phyloP scores from a whole-genome alignment of 2,888 invertebrate species.

The Bruchidius siliquastri region DNA sequence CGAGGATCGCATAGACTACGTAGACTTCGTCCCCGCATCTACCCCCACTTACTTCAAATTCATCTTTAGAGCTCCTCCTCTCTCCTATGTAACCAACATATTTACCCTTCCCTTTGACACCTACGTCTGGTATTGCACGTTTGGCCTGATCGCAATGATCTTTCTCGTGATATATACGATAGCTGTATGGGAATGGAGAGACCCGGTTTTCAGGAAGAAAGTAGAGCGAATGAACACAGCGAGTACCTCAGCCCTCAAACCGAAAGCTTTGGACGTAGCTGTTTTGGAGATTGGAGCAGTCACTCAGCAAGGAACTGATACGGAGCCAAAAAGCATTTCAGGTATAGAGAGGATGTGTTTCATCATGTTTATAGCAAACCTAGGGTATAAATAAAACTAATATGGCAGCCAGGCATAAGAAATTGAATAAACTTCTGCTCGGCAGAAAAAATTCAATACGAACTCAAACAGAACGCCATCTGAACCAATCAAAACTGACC shows the following conservation, averaged over 20 bases:
- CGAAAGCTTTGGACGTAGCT: slow-evolving; percentile 31
- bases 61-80: slow-evolving; percentile 60
- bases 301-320: slow-evolving; percentile 49
- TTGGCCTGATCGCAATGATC: slow-evolving; percentile 45
- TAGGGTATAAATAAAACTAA: no score
- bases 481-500: no score
- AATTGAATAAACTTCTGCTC: no score
- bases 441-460: no score
- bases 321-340: slow-evolving; percentile 46
- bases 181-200: slow-evolving; percentile 37
- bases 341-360: no score
- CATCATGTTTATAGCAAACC: no score
- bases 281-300: slow-evolving; percentile 49
- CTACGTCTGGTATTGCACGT: slow-evolving; percentile 59
- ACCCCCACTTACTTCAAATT: slow-evolving; percentile 54
- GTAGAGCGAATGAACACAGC: slow-evolving; percentile 4
- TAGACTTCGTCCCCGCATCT: slow-evolving; percentile 56
- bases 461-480: no score
- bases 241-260: slow-evolving; percentile 1
- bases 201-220: slow-evolving; percentile 24
- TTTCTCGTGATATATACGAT: slow-evolving; percentile 33
- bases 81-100: slow-evolving; percentile 62
- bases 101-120: slow-evolving; percentile 61
- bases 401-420: no score
- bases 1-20: slow-evolving; percentile 35